Base-by-base conservation (phyloP, 2,888 invertebrate genomes). In the Ormyrus labotus region DNA sequence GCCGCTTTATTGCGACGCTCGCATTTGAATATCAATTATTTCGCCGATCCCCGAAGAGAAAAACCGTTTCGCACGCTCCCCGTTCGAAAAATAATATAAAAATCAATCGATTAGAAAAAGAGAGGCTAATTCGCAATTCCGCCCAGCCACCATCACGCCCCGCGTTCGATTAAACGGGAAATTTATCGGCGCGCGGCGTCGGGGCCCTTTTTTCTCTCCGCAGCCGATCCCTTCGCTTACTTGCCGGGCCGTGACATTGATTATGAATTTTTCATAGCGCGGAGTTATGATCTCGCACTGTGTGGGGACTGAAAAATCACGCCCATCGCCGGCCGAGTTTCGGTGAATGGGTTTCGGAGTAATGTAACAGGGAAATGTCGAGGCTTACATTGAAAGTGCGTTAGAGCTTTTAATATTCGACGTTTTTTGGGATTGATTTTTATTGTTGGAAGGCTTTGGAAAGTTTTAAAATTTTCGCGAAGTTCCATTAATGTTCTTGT, bases 191-290 rank as follows among this genome's bases (percentile, higher is more conserved):
- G n/a, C 11, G 6, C 5, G 13, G 11, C 65, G 11, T 34, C 34
- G 34, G 13, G n/a, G 13, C 77, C 55, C 63, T 65, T 71, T 73
- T 53, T 65, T 61, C 0, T 19, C 19, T 19, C 13, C 67, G 45
- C 34, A 7, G 34, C 2, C 47, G 47, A 34, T 60, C 74, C 78
- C 63, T 78, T 64, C n/a, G 53, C 19, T 48, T 71, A 47, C 11
- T 61, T 45, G 63, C 45, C 10, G 45, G 50, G 47, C 73, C 76
- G 60, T 79, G 65, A 76, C 82, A 79, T 83, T 72, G 81, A 83
- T 83, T 83, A 78, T 77, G 81, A 81, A 82, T 83, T 82, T 80
- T 83, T 81, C 80, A 81, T 82, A 77, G 57, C 63, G 9, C 51
- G 45, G 48, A 48, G 60, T 72, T 82, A 72, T 68, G 68, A 76